A percentile compares a stretch with the other conserved stretches of the same genome.
phyloP scores from a whole-genome alignment of 1,140 invertebrate genomes.

The Musca vetustissima region DNA sequence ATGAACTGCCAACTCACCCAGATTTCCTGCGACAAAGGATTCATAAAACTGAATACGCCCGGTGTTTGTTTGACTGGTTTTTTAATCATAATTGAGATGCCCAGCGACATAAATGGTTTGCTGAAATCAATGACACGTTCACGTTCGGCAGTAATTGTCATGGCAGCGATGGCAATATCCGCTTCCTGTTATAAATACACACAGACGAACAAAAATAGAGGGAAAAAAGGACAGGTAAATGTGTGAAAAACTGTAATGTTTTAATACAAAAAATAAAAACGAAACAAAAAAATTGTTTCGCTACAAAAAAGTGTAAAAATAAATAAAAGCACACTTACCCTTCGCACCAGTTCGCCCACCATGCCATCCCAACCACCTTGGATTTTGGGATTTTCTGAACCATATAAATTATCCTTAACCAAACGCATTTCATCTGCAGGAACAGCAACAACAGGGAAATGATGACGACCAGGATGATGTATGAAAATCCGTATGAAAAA shows the following conservation, averaged over 20 bases:
- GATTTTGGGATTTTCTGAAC: conserved; percentile 73
- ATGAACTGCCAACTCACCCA: conserved; percentile 67
- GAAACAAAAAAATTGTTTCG: too few species aligned
- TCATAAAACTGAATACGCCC: conserved; percentile 95
- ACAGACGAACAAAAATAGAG: neutral
- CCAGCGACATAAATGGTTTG: conserved; percentile 97
- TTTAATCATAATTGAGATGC: conserved; percentile 97
- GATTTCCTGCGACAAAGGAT: conserved; percentile 95
- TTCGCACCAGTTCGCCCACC: conserved; percentile 92
- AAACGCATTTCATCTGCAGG: conserved; percentile 75
- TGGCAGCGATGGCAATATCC: conserved; percentile 91
- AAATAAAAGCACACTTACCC: conserved; percentile 66
- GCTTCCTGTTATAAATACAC: conserved; percentile 74
- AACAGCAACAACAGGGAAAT: too few species aligned
- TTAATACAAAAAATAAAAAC: too few species aligned
- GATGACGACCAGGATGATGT: neutral
- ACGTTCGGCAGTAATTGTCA: conserved; percentile 92
- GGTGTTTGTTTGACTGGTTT: conserved; percentile 92
- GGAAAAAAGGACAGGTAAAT: neutral
- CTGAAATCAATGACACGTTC: conserved; percentile 96
- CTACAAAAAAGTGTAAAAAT: too few species aligned
- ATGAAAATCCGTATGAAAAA: neutral
- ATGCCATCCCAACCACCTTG: conserved; percentile 91
- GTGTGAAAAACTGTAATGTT: conserved; percentile 15
- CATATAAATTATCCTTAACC: conserved; percentile 84